Evolutionary conservation across 2,113 vertebrate genomes (phyloP), one percentile per base, ranked within the genome.

Genomic region (Falcunculus frontatus): DNA sequence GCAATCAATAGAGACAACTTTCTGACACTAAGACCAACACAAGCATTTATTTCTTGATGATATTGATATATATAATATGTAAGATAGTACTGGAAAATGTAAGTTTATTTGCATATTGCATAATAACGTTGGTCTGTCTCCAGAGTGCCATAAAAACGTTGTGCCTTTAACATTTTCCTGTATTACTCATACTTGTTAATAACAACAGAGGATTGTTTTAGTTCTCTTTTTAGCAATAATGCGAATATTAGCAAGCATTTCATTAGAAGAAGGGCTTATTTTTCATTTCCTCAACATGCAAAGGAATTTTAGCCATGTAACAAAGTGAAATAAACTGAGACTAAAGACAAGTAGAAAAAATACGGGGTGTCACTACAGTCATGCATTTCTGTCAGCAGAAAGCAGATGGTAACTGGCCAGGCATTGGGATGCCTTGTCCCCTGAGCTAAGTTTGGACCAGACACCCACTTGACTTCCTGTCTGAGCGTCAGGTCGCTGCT

Each of bases 401-500:
- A 64, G 70, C 1, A 4, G 84, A 6, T 92, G 80, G 90, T 69
- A 82, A 89, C 69, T 0, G n/a, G 55, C 69, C 87, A 92, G 32
- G 42, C 63, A 87, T 89, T 26, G 79, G 90, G 90, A 96, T 95
- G 60, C 77, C 62, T 94, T 33, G 83, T 62, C 70, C 63, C 41
- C 56, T 35, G 83, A 41, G 90, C 67, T 85, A 94, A 89, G 50
- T 95, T 95, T 79, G 92, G 96, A 90, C 46, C 73, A 92, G 84
- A 79, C 69, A 79, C 76, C 85, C 83, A 77, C 88, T 78, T 82
- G 84, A 90, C 64, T 96, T 95, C 83, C 88, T 84, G 56, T 68
- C 92, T 69, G 15, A 91, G 87, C 14, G 42, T 65, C 77, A 90
- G 19, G 60, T 46, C 1, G 19, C 84, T 85, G 89, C 60, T 64